Evolutionary conservation across 2,888 invertebrate species (phyloP).

Genomic region (Andricus curvator): DNA sequence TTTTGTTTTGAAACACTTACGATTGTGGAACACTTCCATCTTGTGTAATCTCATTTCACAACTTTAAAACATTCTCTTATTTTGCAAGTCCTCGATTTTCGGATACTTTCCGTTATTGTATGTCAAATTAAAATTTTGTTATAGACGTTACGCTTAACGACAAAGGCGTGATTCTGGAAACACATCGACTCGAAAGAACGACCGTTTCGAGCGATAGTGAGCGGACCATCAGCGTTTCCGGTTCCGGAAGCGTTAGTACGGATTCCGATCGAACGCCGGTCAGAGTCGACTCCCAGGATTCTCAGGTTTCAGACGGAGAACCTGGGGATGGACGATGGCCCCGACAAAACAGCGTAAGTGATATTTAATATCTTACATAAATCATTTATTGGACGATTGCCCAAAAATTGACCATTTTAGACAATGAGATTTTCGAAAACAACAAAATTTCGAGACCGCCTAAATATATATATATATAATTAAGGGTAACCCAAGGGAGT

Average conservation of each 20-base stretch:
- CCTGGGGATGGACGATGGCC: conserved; percentile 83
- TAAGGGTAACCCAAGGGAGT: too few species aligned
- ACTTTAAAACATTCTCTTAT: neutral
- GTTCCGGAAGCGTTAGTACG: conserved; percentile 86
- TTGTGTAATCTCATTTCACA: too few species aligned
- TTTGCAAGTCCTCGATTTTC: neutral
- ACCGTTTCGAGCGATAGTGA: conserved; percentile 84
- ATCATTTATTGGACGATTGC: too few species aligned
- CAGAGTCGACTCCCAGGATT: conserved; percentile 90
- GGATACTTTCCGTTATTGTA: neutral
- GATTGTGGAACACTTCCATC: too few species aligned
- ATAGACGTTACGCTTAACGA: conserved; percentile 75
- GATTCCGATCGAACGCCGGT: conserved; percentile 91
- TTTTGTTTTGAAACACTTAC: too few species aligned
- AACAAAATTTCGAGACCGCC: too few species aligned
- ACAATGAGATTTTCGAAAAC: too few species aligned
- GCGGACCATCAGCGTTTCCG: conserved; percentile 86
- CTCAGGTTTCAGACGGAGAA: conserved; percentile 85
- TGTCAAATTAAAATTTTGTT: conserved; percentile 24
- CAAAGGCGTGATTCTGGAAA: conserved; percentile 80
- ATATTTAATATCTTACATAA: neutral
- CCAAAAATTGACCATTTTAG: too few species aligned
- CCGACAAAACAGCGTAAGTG: conserved; percentile 88
- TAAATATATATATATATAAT: too few species aligned
- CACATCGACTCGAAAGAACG: conserved; percentile 80